Evolutionary conservation across 2,888 invertebrate genomes (phyloP), one percentile per base, ranked within the genome.

Genomic region (Oegoconia quadripuncta): DNA sequence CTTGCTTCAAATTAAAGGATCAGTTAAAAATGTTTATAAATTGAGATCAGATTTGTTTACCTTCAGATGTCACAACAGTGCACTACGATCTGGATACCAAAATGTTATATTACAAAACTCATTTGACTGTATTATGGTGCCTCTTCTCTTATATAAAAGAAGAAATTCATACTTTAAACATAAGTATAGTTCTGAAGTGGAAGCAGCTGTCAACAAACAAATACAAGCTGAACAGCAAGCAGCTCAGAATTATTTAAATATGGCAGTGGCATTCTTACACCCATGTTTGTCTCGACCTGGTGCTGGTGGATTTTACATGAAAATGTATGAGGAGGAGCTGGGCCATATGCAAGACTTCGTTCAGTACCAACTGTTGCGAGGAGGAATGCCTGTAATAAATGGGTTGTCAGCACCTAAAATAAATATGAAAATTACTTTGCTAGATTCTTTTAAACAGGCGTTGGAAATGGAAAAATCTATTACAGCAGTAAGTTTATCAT

Each of bases 161-260:
- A 41, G 30, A 22, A 48, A 41, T 13, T 42, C 54, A 39, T 48
- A 57, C 41, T 53, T 34, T 30, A 47, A 49, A 39, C 41, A 54
- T 45, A 64, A 62, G 14, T 67, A 62, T 30, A 45, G 45, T 40
- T 17, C 39, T 27, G 59, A 66, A 50, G 44, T 73, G 16, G 67
- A 70, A 52, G 41, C 42, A 5, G 34, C 48, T 12, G 30, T 74
- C 1, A 73, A 74, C 37, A 50, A 46, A 38, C 72, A 73, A 44
- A 73, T 74, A 28, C 49, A 57, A 37, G 56, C 55, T 1, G 70
- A 74, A 42, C 71, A 74, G 33, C 64, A 69, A 40, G 71, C 71
- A 17, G 60, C 64, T 2, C 63, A 66, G 23, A 55, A 61, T 26
- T 73, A 73, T 50, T 54, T 74, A 43, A 58, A 47, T 12, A 56